Base-by-base conservation (phyloP, 2,113 vertebrate species). In the Oncorhynchus gorbuscha region DNA sequence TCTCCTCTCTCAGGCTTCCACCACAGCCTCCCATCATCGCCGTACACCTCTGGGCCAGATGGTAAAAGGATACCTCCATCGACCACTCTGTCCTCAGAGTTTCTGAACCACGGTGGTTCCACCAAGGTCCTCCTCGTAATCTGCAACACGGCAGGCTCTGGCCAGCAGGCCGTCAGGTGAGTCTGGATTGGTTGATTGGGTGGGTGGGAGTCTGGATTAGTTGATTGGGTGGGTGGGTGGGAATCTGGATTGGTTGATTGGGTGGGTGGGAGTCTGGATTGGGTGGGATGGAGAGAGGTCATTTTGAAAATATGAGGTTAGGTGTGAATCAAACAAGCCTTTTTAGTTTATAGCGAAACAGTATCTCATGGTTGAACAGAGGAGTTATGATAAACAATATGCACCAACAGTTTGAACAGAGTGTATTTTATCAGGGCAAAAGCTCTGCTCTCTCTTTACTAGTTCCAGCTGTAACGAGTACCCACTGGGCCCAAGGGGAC, bases 151-250 rank as follows among this genome's bases (percentile, higher is more conserved):
- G 91, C 89, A 0, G 94, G 95, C 3, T 82, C 91, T 0, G 95
- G 94, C 3, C 89, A 92, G 48, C 94, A 92, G 74, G 95, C 93
- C 0, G 80, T 92, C 89, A 95, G 97, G 97, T 98, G 91, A 85
- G 81, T 7, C 35, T 4, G 3, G 8, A 20, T 16, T 11, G 70
- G n/a, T 2, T 20, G 24, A 7, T 4, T 20, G 45, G 35, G 55
- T 20, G 45, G 35, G 55, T 14, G 35, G 61, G 13, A 14, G 51
- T 55, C 16, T 51, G 49, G 49, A 51, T 51, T 51, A 4, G 49
- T 51, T 51, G 49, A 16, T 64, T 28, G 26, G 26, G 26, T 28
- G 26, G 26, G 26, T 28, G 26, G 26, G 26, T 28, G 26, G 26
- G 26, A 28, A 2, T 28, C 26, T 28, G 26, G 26, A 28, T 28